Conservation (phyloP, 2,113 vertebrate genomes). For the Gambusia affinis region DNA sequence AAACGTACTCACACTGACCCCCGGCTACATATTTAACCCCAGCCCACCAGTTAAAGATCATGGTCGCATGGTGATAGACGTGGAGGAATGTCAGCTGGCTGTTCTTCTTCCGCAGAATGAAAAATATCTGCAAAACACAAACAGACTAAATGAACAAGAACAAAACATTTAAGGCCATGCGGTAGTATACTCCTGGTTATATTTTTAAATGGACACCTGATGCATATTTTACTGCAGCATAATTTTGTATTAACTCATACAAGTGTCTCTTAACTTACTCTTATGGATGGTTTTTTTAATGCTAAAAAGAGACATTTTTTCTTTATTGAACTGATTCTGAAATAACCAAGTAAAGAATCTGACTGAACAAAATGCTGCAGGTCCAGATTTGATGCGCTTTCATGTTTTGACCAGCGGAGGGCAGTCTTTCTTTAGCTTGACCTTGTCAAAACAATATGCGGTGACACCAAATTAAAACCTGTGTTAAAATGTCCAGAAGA, state of each 20-base stretch:
- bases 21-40: constrained; percentile 84
- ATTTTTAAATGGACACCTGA: no score
- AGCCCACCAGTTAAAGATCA: constrained; percentile 85
- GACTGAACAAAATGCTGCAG: background rate
- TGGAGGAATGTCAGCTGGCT: constrained; percentile 85
- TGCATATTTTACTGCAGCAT: background rate
- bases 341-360: background rate
- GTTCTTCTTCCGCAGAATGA: constrained; percentile 84
- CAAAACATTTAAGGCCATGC: background rate
- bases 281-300: background rate
- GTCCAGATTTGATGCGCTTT: background rate
- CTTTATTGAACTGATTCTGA: background rate
- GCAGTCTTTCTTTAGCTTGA: background rate
- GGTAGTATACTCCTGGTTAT: no score
- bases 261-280: background rate
- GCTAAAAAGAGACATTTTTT: background rate
- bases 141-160: background rate
- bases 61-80: constrained; percentile 83
- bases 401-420: background rate
- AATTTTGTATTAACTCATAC: no score
- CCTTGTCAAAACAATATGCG: background rate
- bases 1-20: constrained; percentile 79
- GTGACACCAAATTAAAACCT: background rate
- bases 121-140: constrained; percentile 77
- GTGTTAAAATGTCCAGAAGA: no score